These are phyloP conservation scores for Thumatha senex DNA, from an alignment of 2,888 invertebrate species.

Conservation along the genomic window DNA sequence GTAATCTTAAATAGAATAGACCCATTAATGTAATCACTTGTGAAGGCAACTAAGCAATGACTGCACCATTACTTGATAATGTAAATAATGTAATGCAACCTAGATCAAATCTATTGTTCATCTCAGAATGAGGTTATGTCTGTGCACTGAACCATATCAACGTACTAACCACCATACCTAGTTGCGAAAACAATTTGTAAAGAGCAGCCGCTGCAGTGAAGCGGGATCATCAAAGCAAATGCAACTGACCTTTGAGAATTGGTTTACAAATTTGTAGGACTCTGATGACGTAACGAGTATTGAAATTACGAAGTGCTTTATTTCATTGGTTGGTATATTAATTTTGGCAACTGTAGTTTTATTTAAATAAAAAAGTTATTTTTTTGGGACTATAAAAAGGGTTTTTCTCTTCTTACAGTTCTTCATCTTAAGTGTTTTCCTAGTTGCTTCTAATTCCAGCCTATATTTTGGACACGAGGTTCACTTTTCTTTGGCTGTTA, in stretches of 20 bases:
- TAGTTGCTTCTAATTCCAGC: no score
- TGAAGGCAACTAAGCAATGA: background rate
- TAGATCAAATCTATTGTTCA: conserved; percentile 7
- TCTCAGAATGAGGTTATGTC: conserved; percentile 28
- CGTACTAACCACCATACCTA: background rate
- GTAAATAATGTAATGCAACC: conserved; percentile 2
- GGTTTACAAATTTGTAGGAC: background rate
- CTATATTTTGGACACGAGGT: no score
- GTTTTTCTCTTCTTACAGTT: no score
- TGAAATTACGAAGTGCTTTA: background rate
- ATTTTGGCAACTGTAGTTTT: background rate
- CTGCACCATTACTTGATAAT: background rate
- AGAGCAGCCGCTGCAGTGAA: conserved; percentile 25
- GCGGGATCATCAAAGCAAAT: conserved; percentile 9
- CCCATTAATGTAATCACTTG: background rate
- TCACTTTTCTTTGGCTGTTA: no score
- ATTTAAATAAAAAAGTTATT: no score
- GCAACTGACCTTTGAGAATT: background rate
- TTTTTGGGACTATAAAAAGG: no score
- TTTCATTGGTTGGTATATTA: background rate
- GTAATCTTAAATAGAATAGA: background rate
- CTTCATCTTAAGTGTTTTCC: no score
- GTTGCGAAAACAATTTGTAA: conserved; percentile 24
- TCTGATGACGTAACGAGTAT: background rate
- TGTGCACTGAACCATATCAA: conserved; percentile 27